These are phyloP conservation scores for Eueides isabella DNA, from an alignment of 1,140 invertebrate genomes.

Conservation along the genomic window DNA sequence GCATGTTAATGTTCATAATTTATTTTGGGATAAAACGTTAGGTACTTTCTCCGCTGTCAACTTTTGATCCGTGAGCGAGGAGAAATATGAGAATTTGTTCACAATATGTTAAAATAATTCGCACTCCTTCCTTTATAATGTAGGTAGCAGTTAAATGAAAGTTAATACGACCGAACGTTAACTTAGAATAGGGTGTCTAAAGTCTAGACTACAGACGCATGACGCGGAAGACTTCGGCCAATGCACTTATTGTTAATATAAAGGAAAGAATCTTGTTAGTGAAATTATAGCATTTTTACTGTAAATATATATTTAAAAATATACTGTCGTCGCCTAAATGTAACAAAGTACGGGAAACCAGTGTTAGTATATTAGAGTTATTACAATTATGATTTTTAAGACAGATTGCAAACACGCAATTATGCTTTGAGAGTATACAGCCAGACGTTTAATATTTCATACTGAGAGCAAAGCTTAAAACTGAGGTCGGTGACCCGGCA, in stretches of 20 bases:
- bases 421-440: not conserved
- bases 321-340: too few species aligned
- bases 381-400: not conserved
- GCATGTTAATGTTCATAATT: not conserved
- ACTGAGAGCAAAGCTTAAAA: conserved; percentile 51
- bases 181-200: conserved; percentile 13
- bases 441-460: conserved; percentile 51
- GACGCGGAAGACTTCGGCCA: conserved; percentile 55
- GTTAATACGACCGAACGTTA: not conserved
- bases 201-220: conserved; percentile 30
- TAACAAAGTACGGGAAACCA: too few species aligned
- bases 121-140: too few species aligned
- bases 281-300: not conserved
- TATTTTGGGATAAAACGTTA: not conserved
- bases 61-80: too few species aligned
- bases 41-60: not conserved
- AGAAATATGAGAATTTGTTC: too few species aligned
- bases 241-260: conserved; percentile 44
- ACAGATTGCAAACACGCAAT: not conserved
- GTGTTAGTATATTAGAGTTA: too few species aligned
- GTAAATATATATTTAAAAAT: not conserved
- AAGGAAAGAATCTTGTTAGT: not conserved
- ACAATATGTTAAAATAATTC: too few species aligned
- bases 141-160: conserved; percentile 6
- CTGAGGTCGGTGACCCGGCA: conserved; percentile 64